Evolutionary conservation across 2,113 vertebrate species (phyloP), one percentile per base, ranked within the genome.

Genomic region (Toxostoma redivivum): DNA sequence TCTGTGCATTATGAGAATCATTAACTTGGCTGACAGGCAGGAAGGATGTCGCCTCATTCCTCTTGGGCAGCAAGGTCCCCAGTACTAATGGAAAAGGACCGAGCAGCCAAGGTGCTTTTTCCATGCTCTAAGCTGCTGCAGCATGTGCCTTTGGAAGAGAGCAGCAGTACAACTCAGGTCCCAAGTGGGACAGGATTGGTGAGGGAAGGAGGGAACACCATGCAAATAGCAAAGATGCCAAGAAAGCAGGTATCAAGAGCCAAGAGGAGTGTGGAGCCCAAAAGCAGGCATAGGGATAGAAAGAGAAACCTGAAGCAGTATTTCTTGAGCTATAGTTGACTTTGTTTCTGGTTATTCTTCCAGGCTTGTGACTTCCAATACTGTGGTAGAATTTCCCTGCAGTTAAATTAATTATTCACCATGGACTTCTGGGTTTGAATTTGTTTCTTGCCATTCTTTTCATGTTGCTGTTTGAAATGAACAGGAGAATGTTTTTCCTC

Each of bases 181-280:
- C 23, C 22, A 12, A 0, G 1, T 48, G 81, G 62, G 38, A 44
- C 9, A 31, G 53, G 4, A 15, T 20, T 56, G 20, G 9, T 12
- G 30, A 11, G 11, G 23, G 20, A 37, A 30, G 18, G 31, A 60
- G 53, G 13, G 12, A 37, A 5, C 0, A 2, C 18, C 35, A 40
- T 57, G 28, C 42, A 45, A 15, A 44, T 15, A 42, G 28, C 48
- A 21, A 22, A 69, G 62, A 7, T 24, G 22, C 24, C 35, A 40
- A 58, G 54, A 67, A 30, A 20, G n/a, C 9, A 28, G 48, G 2
- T 11, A 15, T 7, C 0, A 0, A 67, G 18, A 71, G 23, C 4
- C 1, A 33, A n/a, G 64, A 10, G 22, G 15, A 9, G 5, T 19
- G 4, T 28, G 35, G 19, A 73, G 28, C 37, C 38, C 47, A 31